These are phyloP conservation scores for Dasyurus viverrinus DNA, from an alignment of 2,113 vertebrate species.

Conservation along the genomic window DNA sequence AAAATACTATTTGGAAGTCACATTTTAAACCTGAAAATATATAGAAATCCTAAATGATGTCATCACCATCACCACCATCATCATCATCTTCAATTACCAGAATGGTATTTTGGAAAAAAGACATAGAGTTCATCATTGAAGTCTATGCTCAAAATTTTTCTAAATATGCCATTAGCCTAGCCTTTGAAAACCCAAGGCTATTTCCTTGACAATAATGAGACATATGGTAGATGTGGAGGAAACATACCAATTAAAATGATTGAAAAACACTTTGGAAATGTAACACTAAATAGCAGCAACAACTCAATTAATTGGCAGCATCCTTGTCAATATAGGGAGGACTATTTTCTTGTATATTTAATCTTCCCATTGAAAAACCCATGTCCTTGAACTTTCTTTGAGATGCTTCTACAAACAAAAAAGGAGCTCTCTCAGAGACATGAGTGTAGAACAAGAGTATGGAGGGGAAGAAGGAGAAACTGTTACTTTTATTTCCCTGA, in stretches of 20 bases:
- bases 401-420: background rate
- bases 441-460: slow-evolving; percentile 1
- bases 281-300: background rate
- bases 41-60: background rate
- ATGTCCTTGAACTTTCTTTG: slow-evolving; percentile 48
- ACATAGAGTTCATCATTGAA: background rate
- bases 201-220: background rate
- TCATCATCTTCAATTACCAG: background rate
- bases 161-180: background rate
- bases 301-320: background rate
- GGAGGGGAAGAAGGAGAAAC: background rate
- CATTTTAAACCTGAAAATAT: background rate
- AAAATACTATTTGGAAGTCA: background rate
- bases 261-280: background rate
- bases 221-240: background rate
- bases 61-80: background rate
- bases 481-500: background rate
- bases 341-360: background rate
- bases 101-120: background rate
- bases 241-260: background rate
- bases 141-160: background rate
- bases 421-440: slow-evolving; percentile 5
- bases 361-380: background rate
- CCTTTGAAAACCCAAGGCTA: slow-evolving; percentile 1
- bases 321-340: background rate